A percentile compares a stretch with the other conserved stretches of the same genome.
Evolutionary conservation across 1,140 invertebrate species (phyloP).

Genomic region (Apis dorsata): DNA sequence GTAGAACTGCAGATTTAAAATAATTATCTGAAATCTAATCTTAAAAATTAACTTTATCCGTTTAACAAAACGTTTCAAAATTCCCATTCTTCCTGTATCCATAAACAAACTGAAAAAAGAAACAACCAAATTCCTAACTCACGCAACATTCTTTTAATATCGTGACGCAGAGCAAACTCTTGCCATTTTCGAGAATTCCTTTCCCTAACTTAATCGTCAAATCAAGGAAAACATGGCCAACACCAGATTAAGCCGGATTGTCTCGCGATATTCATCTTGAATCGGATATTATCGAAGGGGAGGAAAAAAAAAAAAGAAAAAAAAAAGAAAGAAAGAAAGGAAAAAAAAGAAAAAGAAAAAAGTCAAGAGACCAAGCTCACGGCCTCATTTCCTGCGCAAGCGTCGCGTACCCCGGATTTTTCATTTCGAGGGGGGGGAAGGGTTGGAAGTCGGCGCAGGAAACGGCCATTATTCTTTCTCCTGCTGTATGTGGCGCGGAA

Average conservation of each 20-base stretch:
- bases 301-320: too few relatives aligned
- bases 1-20: too few relatives aligned
- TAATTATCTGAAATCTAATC: too few relatives aligned
- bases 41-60: too few relatives aligned
- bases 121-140: not conserved
- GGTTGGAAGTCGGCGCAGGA: conserved; percentile 64
- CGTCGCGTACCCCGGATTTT: conserved; percentile 44
- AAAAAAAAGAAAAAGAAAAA: conserved; percentile 21
- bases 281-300: not conserved
- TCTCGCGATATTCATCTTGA: conserved; percentile 40
- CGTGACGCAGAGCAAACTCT: not conserved
- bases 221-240: not conserved
- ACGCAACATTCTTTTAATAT: not conserved
- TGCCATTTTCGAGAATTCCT: not conserved
- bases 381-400: conserved; percentile 34
- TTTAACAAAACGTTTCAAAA: too few relatives aligned
- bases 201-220: not conserved
- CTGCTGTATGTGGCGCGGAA: conserved; percentile 57
- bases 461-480: conserved; percentile 71
- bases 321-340: too few relatives aligned
- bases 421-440: conserved; percentile 59
- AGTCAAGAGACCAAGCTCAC: not conserved
- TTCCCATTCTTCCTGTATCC: too few relatives aligned
- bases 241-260: conserved; percentile 5
- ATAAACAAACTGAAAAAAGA: not conserved